Percentiles rank a stretch among this genome's conserved stretches.
phyloP scores from a whole-genome alignment of 2,797 vertebrate species.

The Spea hammondii region DNA sequence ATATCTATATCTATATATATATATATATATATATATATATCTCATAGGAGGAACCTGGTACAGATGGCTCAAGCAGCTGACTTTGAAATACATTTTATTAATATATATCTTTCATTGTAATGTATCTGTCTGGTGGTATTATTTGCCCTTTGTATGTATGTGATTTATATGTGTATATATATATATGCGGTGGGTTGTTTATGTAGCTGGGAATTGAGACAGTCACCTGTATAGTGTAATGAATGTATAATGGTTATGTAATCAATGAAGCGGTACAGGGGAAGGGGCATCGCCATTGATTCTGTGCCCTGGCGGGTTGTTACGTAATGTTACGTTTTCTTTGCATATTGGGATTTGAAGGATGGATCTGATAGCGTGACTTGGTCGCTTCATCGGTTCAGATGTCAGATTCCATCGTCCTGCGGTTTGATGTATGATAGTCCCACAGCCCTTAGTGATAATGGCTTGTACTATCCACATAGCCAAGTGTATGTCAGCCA shows the following conservation, averaged over 20 bases:
- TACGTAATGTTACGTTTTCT: background rate
- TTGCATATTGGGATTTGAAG: background rate
- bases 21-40: too few species aligned
- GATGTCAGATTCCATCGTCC: slow-evolving; percentile 11
- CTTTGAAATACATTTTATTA: too few species aligned
- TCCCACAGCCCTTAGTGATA: slow-evolving; percentile 6
- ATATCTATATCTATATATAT: too few species aligned
- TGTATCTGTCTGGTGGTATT: too few species aligned
- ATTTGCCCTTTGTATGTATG: too few species aligned
- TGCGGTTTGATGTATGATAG: background rate
- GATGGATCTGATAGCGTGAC: background rate
- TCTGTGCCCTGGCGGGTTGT: background rate
- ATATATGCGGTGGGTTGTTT: background rate
- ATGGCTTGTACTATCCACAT: slow-evolving; percentile 9
- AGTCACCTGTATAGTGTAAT: too few species aligned
- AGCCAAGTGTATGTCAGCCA: background rate
- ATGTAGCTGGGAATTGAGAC: background rate
- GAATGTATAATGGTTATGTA: background rate
- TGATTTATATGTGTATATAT: too few species aligned
- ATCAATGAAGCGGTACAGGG: background rate
- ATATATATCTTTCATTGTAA: too few species aligned
- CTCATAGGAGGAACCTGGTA: too few species aligned
- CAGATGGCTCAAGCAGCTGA: too few species aligned
- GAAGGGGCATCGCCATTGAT: too few species aligned
- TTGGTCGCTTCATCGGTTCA: background rate